Evolutionary conservation across 1,140 invertebrate genomes (phyloP).

Genomic region (Berghia stephanieae): DNA sequence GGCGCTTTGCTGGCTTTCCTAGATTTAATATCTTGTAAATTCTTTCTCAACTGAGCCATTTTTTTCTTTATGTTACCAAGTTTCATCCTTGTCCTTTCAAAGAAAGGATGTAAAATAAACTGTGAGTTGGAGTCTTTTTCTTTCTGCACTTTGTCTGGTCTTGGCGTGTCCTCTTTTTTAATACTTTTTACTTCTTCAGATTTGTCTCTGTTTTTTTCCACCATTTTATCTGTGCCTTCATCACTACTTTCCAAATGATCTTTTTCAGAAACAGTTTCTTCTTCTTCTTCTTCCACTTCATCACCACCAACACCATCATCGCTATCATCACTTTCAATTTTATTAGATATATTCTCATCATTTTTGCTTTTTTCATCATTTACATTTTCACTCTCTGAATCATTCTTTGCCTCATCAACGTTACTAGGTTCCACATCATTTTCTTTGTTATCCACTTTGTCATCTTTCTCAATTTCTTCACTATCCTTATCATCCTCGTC

Average conservation of each 20-base stretch:
- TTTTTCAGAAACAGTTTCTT: background rate
- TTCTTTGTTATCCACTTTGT: background rate
- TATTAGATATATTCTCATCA: conserved; percentile 15
- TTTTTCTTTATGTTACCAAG: conserved; percentile 33
- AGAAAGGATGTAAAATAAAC: conserved; percentile 26
- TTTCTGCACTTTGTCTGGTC: conserved; percentile 23
- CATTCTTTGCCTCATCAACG: conserved; percentile 39
- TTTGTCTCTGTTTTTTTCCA: background rate
- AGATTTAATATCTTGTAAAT: conserved; percentile 29
- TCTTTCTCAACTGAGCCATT: conserved; percentile 25
- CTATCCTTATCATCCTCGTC: conserved; percentile 6
- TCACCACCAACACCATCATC: no score
- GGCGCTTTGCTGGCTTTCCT: conserved; percentile 22
- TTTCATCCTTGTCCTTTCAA: conserved; percentile 23
- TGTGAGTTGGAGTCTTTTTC: conserved; percentile 13
- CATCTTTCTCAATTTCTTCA: background rate
- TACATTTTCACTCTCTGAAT: conserved; percentile 33
- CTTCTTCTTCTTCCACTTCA: conserved; percentile 18
- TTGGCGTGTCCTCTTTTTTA: conserved; percentile 23
- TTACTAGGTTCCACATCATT: conserved; percentile 30
- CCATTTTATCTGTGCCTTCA: background rate
- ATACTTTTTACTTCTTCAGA: conserved; percentile 8
- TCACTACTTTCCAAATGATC: conserved; percentile 8
- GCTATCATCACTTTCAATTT: conserved; percentile 25
- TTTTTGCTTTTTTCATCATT: conserved; percentile 23